Percentiles rank a stretch among this genome's conserved stretches.
phyloP scores from a whole-genome alignment of 2,888 invertebrate species.

The Drosophila paramelanica region DNA sequence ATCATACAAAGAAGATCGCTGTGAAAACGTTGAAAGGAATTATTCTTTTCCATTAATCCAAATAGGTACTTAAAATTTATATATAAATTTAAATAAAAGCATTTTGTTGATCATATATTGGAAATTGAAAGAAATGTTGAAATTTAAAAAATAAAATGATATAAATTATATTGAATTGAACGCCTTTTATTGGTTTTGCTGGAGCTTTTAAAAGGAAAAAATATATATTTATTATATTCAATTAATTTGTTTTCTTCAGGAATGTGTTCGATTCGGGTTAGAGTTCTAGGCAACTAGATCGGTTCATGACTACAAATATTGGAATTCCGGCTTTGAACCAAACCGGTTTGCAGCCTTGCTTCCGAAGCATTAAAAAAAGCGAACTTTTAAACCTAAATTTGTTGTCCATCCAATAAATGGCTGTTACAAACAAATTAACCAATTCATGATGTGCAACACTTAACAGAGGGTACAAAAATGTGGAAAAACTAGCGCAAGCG shows the following conservation, averaged over 20 bases:
- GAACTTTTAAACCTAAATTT: neutral
- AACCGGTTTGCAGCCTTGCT: neutral
- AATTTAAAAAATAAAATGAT: neutral
- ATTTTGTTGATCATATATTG: too few relatives aligned
- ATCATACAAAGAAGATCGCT: neutral
- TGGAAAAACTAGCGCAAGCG: slow-evolving; percentile 63
- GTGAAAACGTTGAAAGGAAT: too few relatives aligned
- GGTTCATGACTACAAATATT: neutral
- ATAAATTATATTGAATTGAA: too few relatives aligned
- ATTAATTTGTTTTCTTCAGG: too few relatives aligned
- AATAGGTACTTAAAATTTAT: too few relatives aligned
- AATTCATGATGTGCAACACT: slow-evolving; percentile 12
- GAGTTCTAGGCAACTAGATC: neutral
- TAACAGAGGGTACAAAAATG: slow-evolving; percentile 57
- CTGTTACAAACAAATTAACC: slow-evolving; percentile 22
- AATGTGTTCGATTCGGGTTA: neutral
- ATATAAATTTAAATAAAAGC: too few relatives aligned
- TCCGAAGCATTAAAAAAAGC: neutral
- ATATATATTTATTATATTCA: too few relatives aligned
- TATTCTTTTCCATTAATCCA: too few relatives aligned
- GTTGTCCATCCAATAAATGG: neutral
- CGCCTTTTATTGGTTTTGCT: too few relatives aligned
- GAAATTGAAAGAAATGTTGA: neutral
- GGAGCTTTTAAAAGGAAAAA: too few relatives aligned
- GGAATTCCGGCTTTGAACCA: neutral